Percentiles rank a stretch among this genome's conserved stretches.
Conservation (phyloP, 2,888 invertebrate genomes). For the Ceraclea dissimilis region DNA sequence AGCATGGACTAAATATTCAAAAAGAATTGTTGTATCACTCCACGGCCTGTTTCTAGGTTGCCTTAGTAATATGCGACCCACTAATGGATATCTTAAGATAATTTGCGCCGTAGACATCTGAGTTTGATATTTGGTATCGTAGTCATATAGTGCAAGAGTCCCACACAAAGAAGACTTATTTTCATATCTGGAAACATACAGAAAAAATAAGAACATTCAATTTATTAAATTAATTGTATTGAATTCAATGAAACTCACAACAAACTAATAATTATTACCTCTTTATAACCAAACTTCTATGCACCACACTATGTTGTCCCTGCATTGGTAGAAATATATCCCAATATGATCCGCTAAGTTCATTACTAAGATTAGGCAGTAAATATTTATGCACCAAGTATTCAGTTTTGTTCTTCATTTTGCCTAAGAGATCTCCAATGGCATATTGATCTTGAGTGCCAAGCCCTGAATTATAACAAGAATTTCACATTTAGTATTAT, state of each 20-base stretch:
- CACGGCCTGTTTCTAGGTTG: slow-evolving; percentile 74
- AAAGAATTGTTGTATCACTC: slow-evolving; percentile 76
- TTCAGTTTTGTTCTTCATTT: slow-evolving; percentile 66
- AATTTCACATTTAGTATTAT: slow-evolving; percentile 1
- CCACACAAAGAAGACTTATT: slow-evolving; percentile 40
- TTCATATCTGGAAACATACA: slow-evolving; percentile 36
- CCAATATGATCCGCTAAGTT: slow-evolving; percentile 69
- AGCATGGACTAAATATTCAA: slow-evolving; percentile 79
- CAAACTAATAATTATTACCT: slow-evolving; percentile 42
- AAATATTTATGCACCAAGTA: slow-evolving; percentile 60
- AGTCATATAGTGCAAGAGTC: slow-evolving; percentile 54
- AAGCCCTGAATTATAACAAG: slow-evolving; percentile 41
- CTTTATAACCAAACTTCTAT: slow-evolving; percentile 72
- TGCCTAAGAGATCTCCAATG: slow-evolving; percentile 83
- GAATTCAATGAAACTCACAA: not conserved
- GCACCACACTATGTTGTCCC: slow-evolving; percentile 70
- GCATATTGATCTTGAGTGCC: slow-evolving; percentile 88
- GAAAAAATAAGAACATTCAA: not conserved
- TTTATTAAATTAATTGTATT: not conserved
- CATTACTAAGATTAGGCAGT: slow-evolving; percentile 60
- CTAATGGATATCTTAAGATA: slow-evolving; percentile 78
- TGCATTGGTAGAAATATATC: slow-evolving; percentile 80
- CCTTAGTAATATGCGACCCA: slow-evolving; percentile 74
- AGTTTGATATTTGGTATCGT: slow-evolving; percentile 59
- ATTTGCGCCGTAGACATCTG: slow-evolving; percentile 73